A percentile compares a stretch with the other conserved stretches of the same genome.
Evolutionary conservation across 2,888 invertebrate genomes (phyloP).

Genomic region (Globia sparganii): DNA sequence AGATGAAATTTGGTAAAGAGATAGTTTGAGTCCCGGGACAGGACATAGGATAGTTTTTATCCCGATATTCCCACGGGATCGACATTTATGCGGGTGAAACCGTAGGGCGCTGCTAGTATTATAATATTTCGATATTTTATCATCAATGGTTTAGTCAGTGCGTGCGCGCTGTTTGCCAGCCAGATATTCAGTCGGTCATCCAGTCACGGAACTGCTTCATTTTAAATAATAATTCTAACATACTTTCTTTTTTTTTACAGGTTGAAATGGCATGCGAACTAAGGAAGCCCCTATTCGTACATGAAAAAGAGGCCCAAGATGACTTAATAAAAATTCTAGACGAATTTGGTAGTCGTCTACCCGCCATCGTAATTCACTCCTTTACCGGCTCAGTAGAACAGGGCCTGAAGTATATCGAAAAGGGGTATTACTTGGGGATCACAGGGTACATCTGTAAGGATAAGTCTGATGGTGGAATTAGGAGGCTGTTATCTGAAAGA

Average conservation of each 20-base stretch:
- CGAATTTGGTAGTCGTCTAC: constrained; percentile 89
- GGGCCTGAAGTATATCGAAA: constrained; percentile 94
- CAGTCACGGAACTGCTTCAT: background rate
- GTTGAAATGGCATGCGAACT: constrained; percentile 96
- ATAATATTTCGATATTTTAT: background rate
- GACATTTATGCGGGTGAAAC: too few relatives aligned
- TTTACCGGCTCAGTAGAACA: constrained; percentile 97
- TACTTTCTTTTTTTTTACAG: constrained; percentile 82
- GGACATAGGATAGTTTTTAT: too few relatives aligned
- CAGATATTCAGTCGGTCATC: constrained; percentile 9
- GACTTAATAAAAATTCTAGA: constrained; percentile 94
- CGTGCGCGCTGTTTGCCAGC: background rate
- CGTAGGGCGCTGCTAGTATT: too few relatives aligned
- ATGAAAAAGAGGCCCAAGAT: constrained; percentile 97
- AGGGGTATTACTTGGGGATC: constrained; percentile 95
- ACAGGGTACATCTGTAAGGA: constrained; percentile 96
- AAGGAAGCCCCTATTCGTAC: constrained; percentile 96
- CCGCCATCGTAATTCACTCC: constrained; percentile 97
- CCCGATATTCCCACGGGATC: too few relatives aligned
- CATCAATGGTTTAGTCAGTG: background rate
- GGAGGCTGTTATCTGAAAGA: constrained; percentile 95
- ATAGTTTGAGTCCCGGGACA: too few relatives aligned
- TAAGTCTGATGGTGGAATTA: constrained; percentile 97
- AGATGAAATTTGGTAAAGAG: too few relatives aligned
- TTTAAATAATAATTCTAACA: constrained; percentile 14